phyloP scores from a whole-genome alignment of 2,113 vertebrate species.

The Planiliza haematocheilus region DNA sequence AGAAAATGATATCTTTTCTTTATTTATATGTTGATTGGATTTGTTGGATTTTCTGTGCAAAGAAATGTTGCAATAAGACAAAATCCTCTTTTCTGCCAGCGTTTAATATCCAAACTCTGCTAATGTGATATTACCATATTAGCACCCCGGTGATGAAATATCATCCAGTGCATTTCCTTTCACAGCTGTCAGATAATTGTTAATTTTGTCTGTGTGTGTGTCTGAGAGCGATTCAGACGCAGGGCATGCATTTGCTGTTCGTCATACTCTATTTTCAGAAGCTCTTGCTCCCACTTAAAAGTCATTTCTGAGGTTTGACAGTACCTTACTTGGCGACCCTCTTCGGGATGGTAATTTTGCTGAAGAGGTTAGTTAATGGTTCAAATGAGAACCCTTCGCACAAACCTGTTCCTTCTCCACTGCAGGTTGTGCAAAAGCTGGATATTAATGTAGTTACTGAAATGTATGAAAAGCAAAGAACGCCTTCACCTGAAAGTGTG shows the following conservation, averaged over 20 bases:
- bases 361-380: background rate
- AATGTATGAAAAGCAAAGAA: background rate
- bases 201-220: conserved; percentile 23
- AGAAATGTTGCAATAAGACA: background rate
- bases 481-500: too few relatives aligned
- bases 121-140: conserved; percentile 34
- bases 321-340: background rate
- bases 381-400: too few relatives aligned
- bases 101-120: conserved; percentile 10
- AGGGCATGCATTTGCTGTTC: conserved; percentile 9
- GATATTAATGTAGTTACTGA: conserved; percentile 3
- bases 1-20: background rate
- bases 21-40: conserved; percentile 30
- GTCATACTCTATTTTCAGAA: background rate
- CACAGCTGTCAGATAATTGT: conserved; percentile 41
- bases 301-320: background rate
- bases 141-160: conserved; percentile 29
- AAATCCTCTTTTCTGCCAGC: conserved; percentile 15
- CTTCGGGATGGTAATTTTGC: background rate
- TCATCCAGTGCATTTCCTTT: conserved; percentile 11
- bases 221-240: conserved; percentile 26
- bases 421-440: background rate
- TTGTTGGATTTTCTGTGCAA: conserved; percentile 5
- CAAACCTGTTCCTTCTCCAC: background rate
- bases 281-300: conserved; percentile 3